Base-by-base conservation (phyloP, 2,888 invertebrate genomes). In the Drosophila picticornis region DNA sequence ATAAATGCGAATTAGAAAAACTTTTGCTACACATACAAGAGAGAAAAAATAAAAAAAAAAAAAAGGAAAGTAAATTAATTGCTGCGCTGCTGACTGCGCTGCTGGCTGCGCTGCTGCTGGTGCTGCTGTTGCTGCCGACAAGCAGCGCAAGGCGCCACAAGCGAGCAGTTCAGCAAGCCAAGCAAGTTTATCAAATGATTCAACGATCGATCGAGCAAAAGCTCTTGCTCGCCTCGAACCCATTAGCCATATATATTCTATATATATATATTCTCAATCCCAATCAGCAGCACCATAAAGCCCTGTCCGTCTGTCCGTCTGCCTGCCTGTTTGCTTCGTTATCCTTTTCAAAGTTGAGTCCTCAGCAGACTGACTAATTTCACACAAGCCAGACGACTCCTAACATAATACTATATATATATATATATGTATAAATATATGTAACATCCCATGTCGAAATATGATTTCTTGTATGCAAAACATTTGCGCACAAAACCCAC, bases 1-100 rank as follows among this genome's bases (percentile, higher is more conserved):
- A 87, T 82, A 84, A 84, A 91, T 90, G 83, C 78, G 91, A 90
- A 90, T 90, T 90, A 90, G 90, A 90, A 89, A 82, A 89, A 84
- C 84, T 83, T 87, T 65, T 65, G 52, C 43, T 52, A 52, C 38
- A 56, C 31, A 58, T 22, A 46, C 46, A 25, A 46, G 25, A 25
- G 38, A 62, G 7, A 22, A 25, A 38, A 31, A 34, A 34, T 27
- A 66, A 32, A 43, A 16, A 13, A 43, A 0, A 40, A 16, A 25
- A 50, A 48, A 27, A 27, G 27, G 27, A 27, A 34, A 60, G 19
- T 13, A 59, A 59, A 59, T 59, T 32, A 48, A 59, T 59, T 48
- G 43, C 46, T 46, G 46, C 25, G 46, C 46, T 46, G n/a, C 46
- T 22, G 13, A 46, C 22, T 22, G 43, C 22, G 22, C 43, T 9